Conservation (phyloP, 1,140 invertebrate species). For the Anthonomus grandis region DNA sequence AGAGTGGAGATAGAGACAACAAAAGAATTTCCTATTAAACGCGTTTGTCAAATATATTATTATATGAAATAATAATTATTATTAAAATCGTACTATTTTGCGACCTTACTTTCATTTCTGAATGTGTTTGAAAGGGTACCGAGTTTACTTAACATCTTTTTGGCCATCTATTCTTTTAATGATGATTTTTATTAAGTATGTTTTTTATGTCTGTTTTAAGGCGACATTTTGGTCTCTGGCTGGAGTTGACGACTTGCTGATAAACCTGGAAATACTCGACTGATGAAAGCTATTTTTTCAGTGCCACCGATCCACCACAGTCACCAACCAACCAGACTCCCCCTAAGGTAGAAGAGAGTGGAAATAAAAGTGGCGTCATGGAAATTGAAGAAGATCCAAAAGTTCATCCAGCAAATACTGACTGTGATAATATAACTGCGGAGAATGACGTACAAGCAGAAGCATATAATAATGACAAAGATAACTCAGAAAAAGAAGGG, state of each 20-base stretch:
- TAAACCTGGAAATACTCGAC: constrained; percentile 13
- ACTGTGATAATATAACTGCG: background rate
- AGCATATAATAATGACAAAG: background rate
- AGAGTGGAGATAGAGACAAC: too few species aligned
- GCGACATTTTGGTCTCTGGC: constrained; percentile 45
- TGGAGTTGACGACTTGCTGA: constrained; percentile 40
- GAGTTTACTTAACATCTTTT: too few species aligned
- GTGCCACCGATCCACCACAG: constrained; percentile 29
- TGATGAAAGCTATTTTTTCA: constrained; percentile 40
- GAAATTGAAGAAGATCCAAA: background rate
- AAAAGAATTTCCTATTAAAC: too few species aligned
- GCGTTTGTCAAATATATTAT: too few species aligned
- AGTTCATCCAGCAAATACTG: background rate
- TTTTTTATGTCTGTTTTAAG: constrained; percentile 25
- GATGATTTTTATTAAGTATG: too few species aligned
- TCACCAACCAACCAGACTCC: too few species aligned
- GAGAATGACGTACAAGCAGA: background rate
- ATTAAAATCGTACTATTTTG: too few species aligned
- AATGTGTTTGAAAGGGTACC: too few species aligned
- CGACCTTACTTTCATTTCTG: too few species aligned
- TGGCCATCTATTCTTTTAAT: too few species aligned
- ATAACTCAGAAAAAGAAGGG: too few species aligned
- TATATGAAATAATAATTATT: too few species aligned
- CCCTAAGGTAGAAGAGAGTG: background rate
- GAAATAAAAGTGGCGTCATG: background rate